Conservation (phyloP, 2,888 invertebrate genomes). For the Drepana falcataria region DNA sequence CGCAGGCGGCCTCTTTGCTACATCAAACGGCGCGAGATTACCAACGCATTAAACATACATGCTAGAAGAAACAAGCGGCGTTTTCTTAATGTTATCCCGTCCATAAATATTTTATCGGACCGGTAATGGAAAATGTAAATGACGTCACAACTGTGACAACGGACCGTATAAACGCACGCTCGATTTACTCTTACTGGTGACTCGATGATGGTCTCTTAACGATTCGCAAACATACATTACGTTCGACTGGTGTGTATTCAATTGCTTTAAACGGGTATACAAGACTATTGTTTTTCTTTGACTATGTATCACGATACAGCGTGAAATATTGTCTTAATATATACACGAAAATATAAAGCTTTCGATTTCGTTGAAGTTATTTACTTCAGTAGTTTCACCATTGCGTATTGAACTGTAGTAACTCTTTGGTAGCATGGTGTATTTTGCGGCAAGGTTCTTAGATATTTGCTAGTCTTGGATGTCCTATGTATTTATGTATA, state of each 20-base stretch:
- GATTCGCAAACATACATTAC: background rate
- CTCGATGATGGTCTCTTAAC: background rate
- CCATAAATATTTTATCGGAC: constrained; percentile 66
- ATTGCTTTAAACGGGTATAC: background rate
- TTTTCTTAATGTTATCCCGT: constrained; percentile 67
- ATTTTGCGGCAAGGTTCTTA: too few species aligned
- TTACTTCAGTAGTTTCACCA: too few species aligned
- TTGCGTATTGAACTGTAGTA: too few species aligned
- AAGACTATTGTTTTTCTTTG: too few species aligned
- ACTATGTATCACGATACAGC: too few species aligned
- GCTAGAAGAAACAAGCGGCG: constrained; percentile 49
- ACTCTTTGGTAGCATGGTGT: too few species aligned
- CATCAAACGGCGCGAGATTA: constrained; percentile 65
- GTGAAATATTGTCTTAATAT: too few species aligned
- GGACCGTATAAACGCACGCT: constrained; percentile 10
- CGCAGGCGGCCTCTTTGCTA: constrained; percentile 44
- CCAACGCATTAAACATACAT: constrained; percentile 69
- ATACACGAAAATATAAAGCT: too few species aligned
- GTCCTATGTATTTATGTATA: too few species aligned
- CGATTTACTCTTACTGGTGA: constrained; percentile 18
- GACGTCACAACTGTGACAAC: constrained; percentile 27
- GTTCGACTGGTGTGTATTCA: background rate
- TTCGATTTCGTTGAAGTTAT: too few species aligned
- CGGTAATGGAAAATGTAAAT: constrained; percentile 67
- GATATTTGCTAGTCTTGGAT: too few species aligned